Conservation (phyloP, 1,140 invertebrate species). For the Diprion similis region DNA sequence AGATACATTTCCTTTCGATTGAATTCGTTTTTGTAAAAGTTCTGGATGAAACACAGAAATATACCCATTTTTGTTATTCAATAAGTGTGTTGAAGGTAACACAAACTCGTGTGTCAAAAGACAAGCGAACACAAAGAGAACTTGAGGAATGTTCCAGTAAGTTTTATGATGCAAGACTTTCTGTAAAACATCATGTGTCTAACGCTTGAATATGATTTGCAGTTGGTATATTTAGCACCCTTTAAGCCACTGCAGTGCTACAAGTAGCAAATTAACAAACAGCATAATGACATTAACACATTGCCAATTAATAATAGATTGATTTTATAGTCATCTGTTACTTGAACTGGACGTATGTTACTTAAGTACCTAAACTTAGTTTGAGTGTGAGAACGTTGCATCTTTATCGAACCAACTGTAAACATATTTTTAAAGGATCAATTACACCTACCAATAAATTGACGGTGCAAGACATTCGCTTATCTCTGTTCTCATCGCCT, state of each 20-base stretch:
- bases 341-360: no score
- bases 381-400: conserved; percentile 8
- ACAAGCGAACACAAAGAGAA: no score
- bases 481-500: conserved; percentile 90
- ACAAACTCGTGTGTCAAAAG: background rate
- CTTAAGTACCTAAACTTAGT: no score
- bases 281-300: conserved; percentile 36
- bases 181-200: background rate
- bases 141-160: background rate
- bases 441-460: conserved; percentile 80
- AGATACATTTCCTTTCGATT: conserved; percentile 96
- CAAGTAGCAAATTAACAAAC: conserved; percentile 12
- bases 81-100: background rate
- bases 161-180: no score
- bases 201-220: background rate
- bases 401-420: conserved; percentile 4
- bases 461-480: conserved; percentile 96
- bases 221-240: background rate
- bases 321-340: no score
- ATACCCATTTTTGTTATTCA: conserved; percentile 32
- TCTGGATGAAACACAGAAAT: conserved; percentile 68
- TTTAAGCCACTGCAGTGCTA: conserved; percentile 11
- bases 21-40: conserved; percentile 97
- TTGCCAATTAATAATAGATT: conserved; percentile 32
- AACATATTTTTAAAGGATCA: conserved; percentile 15